Base-by-base conservation (phyloP, 2,113 vertebrate species). In the Perca schrenkii region DNA sequence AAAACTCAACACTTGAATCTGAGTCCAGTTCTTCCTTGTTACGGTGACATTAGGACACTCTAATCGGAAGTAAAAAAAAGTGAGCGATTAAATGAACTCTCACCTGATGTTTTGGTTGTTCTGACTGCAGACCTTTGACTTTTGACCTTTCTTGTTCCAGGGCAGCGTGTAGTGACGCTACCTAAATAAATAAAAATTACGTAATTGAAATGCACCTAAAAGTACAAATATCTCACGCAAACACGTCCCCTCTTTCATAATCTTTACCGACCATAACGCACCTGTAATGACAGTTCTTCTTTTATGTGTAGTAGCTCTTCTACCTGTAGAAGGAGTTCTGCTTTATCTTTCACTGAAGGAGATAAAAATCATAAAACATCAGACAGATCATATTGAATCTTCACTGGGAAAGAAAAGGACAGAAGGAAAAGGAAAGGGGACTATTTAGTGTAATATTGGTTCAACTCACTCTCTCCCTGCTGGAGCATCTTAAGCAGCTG, bases 81-180 rank as follows among this genome's bases (percentile, higher is more conserved):
- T 7, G 31, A 60, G 34, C n/a, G 19, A 76, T 12, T 50, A 52
- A 60, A 47, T 69, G 25, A 34, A 6, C 3, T 19, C 86, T 77
- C 95, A 98, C 97, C 97, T 98, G 97, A 82, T 98, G 97, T 93
- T 97, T 99, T 8, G 96, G 96, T 93, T 98, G 95, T 68, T 98
- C 97, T 77, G 96, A 93, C 90, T 98, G 97, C 79, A 99, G 93
- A 61, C 96, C 92, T 94, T 99, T 98, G 72, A 97, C 96, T 96
- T 97, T 99, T 68, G 97, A 98, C 91, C 96, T 94, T 95, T 98
- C 98, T 95, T 97, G 97, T 90, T 99, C 97, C 80, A 99, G 96
- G 36, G 97, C 96, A 73, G 92, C 95, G 77, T 98, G 97, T 91
- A 99, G 95, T 89, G 94, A 88, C 69, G 96, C 92, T 85, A 99